These are phyloP conservation scores for Caenorhabditis sp. DNA, from an alignment of 2,888 invertebrate genomes.

Conservation along the genomic window DNA sequence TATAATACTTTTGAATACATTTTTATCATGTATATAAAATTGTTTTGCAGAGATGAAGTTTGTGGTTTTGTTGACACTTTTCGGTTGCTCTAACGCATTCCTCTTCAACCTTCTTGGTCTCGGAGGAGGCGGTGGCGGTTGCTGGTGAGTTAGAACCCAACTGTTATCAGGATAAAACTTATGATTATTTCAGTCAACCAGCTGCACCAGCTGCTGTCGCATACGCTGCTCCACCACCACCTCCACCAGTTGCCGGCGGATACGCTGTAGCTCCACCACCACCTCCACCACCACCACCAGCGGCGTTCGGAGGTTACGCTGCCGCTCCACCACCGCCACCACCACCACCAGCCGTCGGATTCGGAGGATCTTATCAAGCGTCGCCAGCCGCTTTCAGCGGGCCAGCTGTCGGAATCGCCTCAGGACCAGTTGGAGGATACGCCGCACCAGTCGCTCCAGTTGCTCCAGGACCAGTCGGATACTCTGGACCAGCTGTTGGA, in stretches of 20 bases:
- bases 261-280: slow-evolving; percentile 33
- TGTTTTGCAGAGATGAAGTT: slow-evolving; percentile 3
- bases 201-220: slow-evolving; percentile 15
- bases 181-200: too few species aligned
- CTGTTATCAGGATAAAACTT: too few species aligned
- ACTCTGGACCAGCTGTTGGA: slow-evolving; percentile 5
- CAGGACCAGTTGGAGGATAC: slow-evolving; percentile 4
- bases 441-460: slow-evolving; percentile 7
- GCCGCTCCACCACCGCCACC: slow-evolving; percentile 21
- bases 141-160: too few species aligned
- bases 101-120: slow-evolving; percentile 17
- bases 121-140: slow-evolving; percentile 10
- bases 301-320: slow-evolving; percentile 9
- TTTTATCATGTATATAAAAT: neutral
- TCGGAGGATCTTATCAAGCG: slow-evolving; percentile 14
- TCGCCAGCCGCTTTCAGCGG: slow-evolving; percentile 6
- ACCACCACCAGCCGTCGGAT: slow-evolving; percentile 22
- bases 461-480: neutral
- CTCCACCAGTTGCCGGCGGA: slow-evolving; percentile 10
- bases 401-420: neutral
- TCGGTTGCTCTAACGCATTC: slow-evolving; percentile 22
- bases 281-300: slow-evolving; percentile 33
- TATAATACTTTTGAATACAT: neutral
- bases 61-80: slow-evolving; percentile 12
- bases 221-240: slow-evolving; percentile 1